Percentiles rank a stretch among this genome's conserved stretches.
phyloP scores from a whole-genome alignment of 2,113 vertebrate species.

The Leptosomus discolor region DNA sequence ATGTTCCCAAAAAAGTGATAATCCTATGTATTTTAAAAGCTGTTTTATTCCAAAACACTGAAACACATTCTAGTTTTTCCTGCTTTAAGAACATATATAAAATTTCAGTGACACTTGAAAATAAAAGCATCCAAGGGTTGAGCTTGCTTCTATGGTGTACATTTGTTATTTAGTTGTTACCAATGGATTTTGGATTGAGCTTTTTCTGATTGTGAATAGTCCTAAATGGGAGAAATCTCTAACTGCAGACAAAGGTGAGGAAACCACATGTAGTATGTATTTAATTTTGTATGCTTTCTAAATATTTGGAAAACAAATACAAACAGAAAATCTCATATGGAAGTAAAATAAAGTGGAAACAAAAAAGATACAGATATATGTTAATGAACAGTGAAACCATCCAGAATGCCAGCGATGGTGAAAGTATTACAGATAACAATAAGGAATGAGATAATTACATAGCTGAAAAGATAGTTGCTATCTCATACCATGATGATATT shows the following conservation, averaged over 20 bases:
- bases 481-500: slow-evolving; percentile 29
- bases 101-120: neutral
- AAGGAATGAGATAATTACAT: slow-evolving; percentile 44
- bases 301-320: neutral
- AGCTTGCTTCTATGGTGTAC: neutral
- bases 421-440: neutral
- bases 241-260: neutral
- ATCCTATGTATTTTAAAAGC: neutral
- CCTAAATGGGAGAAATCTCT: neutral
- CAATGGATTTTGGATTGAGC: neutral
- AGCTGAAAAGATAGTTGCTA: slow-evolving; percentile 8
- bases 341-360: neutral
- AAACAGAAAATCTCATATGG: neutral
- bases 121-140: neutral
- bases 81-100: neutral
- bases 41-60: neutral
- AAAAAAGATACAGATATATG: neutral
- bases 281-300: neutral
- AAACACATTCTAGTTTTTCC: neutral
- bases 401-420: neutral
- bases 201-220: neutral
- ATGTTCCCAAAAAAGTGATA: neutral
- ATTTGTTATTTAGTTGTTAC: neutral
- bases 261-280: neutral
- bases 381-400: neutral